These are phyloP conservation scores for Bombus soroeensis DNA, from an alignment of 1,140 invertebrate genomes.

Conservation along the genomic window DNA sequence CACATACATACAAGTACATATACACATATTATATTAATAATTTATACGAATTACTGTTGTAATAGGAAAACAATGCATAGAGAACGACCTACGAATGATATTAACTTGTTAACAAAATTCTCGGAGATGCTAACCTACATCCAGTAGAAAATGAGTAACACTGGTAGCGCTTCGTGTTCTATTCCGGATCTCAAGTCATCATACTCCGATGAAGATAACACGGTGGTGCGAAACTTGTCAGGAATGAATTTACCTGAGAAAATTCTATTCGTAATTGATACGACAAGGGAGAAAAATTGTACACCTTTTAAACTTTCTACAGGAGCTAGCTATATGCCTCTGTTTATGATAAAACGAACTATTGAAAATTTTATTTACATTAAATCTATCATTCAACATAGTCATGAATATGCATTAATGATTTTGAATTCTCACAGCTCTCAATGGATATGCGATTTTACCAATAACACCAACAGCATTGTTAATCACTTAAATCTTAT, in stretches of 20 bases:
- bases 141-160: conserved; percentile 27
- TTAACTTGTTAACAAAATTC: background rate
- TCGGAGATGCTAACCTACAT: background rate
- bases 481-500: conserved; percentile 84
- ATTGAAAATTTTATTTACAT: conserved; percentile 86
- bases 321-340: conserved; percentile 84
- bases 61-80: background rate
- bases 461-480: conserved; percentile 85
- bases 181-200: conserved; percentile 15
- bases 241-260: conserved; percentile 85
- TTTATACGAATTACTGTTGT: background rate
- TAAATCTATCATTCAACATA: conserved; percentile 86
- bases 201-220: background rate
- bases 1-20: background rate
- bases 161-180: background rate
- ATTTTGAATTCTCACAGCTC: conserved; percentile 83
- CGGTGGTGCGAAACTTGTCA: conserved; percentile 77
- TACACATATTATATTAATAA: background rate
- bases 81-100: background rate
- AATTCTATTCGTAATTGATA: conserved; percentile 87
- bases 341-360: conserved; percentile 86
- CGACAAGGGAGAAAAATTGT: conserved; percentile 85
- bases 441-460: conserved; percentile 86
- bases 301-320: conserved; percentile 84
- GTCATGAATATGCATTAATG: conserved; percentile 88